phyloP scores from a whole-genome alignment of 2,888 invertebrate species.

The Cryptocheilus praepositus region DNA sequence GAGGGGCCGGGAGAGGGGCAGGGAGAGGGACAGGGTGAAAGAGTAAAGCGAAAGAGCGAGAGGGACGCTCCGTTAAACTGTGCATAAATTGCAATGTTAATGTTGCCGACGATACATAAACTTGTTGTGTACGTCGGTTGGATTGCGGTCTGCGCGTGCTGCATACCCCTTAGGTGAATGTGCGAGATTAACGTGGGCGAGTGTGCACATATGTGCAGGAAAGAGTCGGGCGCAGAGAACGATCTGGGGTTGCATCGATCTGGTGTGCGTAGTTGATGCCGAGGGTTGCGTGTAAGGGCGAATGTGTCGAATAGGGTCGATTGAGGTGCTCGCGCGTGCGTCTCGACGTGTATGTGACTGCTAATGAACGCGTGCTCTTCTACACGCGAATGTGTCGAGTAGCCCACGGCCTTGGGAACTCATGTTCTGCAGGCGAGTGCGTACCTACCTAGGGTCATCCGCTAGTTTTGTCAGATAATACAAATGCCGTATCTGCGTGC shows the following conservation, averaged over 20 bases:
- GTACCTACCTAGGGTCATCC: no score
- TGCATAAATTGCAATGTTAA: slow-evolving; percentile 73
- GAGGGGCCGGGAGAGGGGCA: slow-evolving; percentile 9
- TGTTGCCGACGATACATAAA: slow-evolving; percentile 72
- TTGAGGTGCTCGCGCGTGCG: slow-evolving; percentile 13
- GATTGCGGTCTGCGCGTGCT: slow-evolving; percentile 62
- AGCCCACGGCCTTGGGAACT: no score
- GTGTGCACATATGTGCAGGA: slow-evolving; percentile 7
- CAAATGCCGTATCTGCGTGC: no score
- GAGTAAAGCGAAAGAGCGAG: slow-evolving; percentile 30
- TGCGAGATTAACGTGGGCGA: slow-evolving; percentile 25
- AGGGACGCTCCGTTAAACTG: slow-evolving; percentile 62
- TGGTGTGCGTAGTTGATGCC: no score
- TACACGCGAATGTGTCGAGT: no score
- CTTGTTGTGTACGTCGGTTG: slow-evolving; percentile 69
- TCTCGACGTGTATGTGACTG: slow-evolving; percentile 3
- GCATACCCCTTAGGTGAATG: slow-evolving; percentile 32
- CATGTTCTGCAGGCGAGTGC: no score
- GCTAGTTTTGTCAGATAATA: no score
- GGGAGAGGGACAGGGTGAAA: background rate
- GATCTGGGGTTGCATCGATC: background rate
- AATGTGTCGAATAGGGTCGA: no score
- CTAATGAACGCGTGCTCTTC: no score
- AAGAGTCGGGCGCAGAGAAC: background rate
- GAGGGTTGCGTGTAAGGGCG: no score